These are phyloP conservation scores for Neomonachus schauinslandi DNA, from an alignment of 2,113 vertebrate species.

Conservation along the genomic window DNA sequence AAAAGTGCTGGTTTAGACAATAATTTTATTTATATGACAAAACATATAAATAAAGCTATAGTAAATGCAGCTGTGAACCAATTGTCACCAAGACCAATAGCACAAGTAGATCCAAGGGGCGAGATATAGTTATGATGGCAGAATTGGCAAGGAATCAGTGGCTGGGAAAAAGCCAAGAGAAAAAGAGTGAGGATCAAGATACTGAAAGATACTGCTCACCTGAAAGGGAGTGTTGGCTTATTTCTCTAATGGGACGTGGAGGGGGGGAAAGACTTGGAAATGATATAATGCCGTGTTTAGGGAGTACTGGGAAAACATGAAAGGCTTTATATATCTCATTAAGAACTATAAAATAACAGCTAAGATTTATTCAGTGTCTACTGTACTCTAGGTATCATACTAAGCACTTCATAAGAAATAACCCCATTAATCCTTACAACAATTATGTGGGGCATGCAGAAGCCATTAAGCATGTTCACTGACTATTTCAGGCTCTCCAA, in stretches of 20 bases:
- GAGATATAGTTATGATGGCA: neutral
- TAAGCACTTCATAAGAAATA: conserved; percentile 5
- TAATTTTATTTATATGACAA: neutral
- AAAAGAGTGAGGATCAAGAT: neutral
- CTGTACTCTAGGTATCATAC: neutral
- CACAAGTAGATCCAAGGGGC: neutral
- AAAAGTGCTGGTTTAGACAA: neutral
- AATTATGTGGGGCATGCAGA: neutral
- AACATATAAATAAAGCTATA: neutral
- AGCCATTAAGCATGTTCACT: neutral
- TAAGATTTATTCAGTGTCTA: conserved; percentile 20
- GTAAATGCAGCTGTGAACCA: neutral
- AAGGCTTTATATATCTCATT: neutral
- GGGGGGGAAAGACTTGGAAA: neutral
- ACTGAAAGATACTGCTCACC: neutral
- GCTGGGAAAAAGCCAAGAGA: neutral
- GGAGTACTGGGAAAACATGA: neutral
- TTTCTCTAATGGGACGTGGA: neutral
- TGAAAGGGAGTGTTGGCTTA: neutral
- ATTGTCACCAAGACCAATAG: neutral
- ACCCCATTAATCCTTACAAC: neutral
- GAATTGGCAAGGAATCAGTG: neutral
- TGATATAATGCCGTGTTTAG: neutral
- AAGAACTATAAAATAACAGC: neutral
- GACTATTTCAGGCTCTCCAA: neutral